Evolutionary conservation across 2,888 invertebrate genomes (phyloP).

Genomic region (Bruchidius siliquastri): DNA sequence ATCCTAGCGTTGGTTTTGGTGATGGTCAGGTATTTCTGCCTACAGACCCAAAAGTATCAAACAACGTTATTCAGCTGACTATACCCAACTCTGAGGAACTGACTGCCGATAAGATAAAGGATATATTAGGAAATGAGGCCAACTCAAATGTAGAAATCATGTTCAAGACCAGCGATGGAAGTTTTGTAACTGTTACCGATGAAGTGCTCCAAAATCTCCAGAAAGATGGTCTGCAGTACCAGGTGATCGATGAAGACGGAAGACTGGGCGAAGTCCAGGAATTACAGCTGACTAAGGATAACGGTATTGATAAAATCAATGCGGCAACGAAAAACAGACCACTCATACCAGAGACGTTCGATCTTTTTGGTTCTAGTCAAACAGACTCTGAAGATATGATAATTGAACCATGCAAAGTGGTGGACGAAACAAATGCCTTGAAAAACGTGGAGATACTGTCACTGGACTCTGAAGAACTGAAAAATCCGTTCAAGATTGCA

Average conservation of each 20-base stretch:
- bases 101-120: conserved; percentile 39
- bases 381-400: background rate
- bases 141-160: conserved; percentile 53
- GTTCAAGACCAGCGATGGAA: conserved; percentile 61
- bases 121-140: conserved; percentile 41
- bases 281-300: conserved; percentile 25
- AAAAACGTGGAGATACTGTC: background rate
- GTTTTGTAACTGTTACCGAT: conserved; percentile 60
- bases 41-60: conserved; percentile 12
- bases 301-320: conserved; percentile 12
- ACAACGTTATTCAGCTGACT: conserved; percentile 24
- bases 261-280: conserved; percentile 41
- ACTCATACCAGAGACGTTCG: background rate
- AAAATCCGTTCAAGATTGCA: background rate
- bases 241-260: conserved; percentile 43
- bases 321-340: conserved; percentile 20
- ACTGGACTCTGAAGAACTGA: background rate
- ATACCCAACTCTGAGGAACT: conserved; percentile 21
- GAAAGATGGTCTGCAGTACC: conserved; percentile 30
- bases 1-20: conserved; percentile 22
- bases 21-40: conserved; percentile 19
- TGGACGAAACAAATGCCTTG: background rate
- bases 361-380: conserved; percentile 1
- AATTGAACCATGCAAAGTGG: background rate
- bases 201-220: conserved; percentile 52